Conservation (phyloP, 2,888 invertebrate genomes). For the Sericinus montela region DNA sequence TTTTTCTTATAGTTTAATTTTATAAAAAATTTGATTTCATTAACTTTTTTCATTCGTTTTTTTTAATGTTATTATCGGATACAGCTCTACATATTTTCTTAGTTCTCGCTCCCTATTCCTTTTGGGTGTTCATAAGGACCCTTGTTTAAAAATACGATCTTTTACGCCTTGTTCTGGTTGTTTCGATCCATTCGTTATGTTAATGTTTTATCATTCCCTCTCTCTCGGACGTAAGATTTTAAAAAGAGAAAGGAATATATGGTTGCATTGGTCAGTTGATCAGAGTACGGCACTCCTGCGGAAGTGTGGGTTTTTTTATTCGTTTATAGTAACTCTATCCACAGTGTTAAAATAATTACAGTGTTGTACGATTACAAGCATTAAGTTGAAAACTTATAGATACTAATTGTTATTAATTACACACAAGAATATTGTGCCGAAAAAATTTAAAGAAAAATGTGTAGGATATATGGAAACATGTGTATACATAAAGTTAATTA, state of each 20-base stretch:
- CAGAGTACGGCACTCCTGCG: constrained; percentile 36
- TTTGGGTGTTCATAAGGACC: constrained; percentile 37
- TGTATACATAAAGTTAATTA: no score
- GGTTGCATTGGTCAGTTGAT: constrained; percentile 17
- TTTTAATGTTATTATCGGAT: no score
- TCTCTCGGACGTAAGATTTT: constrained; percentile 1
- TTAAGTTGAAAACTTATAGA: constrained; percentile 19
- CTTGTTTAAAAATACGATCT: constrained; percentile 30
- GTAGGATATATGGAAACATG: no score
- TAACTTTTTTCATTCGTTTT: no score
- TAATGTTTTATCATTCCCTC: constrained; percentile 9
- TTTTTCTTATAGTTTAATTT: no score
- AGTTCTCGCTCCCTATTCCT: constrained; percentile 30
- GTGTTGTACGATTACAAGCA: constrained; percentile 24
- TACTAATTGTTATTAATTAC: no score
- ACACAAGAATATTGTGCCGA: no score
- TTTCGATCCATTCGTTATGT: constrained; percentile 10
- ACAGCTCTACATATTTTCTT: constrained; percentile 23
- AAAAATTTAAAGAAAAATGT: no score
- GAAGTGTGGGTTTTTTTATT: constrained; percentile 34
- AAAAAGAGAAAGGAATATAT: constrained; percentile 15
- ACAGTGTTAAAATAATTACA: constrained; percentile 34
- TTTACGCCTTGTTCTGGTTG: constrained; percentile 26
- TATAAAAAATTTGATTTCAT: no score
- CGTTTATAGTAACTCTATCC: constrained; percentile 39